Evolutionary conservation across 2,797 vertebrate species (phyloP).

Genomic region (Sylvia borin): DNA sequence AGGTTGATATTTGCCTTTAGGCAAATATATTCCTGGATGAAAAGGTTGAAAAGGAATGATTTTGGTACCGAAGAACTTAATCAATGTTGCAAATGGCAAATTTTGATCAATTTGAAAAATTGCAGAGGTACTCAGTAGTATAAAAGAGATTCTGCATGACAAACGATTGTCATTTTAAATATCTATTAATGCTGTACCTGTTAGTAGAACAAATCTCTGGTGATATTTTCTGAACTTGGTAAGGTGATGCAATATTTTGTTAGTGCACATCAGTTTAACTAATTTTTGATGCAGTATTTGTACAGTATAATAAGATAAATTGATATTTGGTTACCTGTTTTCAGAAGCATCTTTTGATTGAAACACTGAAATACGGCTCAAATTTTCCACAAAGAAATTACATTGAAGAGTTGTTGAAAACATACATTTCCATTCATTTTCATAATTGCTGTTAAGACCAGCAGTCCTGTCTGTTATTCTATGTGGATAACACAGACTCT

Average conservation of each 20-base stretch:
- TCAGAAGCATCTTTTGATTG: neutral
- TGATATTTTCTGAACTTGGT: constrained; percentile 31
- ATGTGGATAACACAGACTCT: neutral
- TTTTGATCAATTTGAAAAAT: constrained; percentile 73
- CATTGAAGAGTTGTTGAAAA: neutral
- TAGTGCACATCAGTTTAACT: constrained; percentile 29
- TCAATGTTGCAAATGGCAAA: constrained; percentile 56
- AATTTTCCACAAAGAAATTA: neutral
- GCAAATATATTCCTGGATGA: neutral
- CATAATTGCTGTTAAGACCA: neutral
- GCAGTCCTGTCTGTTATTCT: neutral
- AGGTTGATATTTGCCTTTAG: constrained; percentile 15
- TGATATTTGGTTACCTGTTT: neutral
- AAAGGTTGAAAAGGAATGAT: constrained; percentile 41
- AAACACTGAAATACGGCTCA: neutral
- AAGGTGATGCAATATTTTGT: constrained; percentile 42
- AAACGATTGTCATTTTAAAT: constrained; percentile 59
- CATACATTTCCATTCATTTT: neutral
- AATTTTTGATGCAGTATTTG: constrained; percentile 31
- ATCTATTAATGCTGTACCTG: constrained; percentile 5
- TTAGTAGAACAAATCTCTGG: constrained; percentile 55
- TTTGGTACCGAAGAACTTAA: constrained; percentile 56
- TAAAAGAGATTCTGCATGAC: constrained; percentile 65
- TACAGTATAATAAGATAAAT: neutral
- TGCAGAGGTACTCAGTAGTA: constrained; percentile 22